Conservation (phyloP, 2,113 vertebrate species). For the Rynchops niger region DNA sequence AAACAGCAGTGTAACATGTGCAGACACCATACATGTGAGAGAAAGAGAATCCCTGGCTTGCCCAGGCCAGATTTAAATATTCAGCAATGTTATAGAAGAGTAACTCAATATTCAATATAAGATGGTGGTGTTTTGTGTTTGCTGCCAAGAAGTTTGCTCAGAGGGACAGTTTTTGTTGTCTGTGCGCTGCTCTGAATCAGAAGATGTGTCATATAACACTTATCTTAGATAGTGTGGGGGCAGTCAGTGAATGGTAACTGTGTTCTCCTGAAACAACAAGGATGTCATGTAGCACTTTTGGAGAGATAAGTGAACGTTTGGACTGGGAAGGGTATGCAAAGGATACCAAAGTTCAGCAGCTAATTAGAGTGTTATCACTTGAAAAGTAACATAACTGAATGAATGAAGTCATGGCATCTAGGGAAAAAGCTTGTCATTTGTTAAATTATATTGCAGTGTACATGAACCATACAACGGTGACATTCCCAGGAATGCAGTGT, state of each 20-base stretch:
- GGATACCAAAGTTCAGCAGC: constrained; percentile 72
- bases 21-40: background rate
- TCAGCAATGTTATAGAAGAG: background rate
- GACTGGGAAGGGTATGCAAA: constrained; percentile 70
- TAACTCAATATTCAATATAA: background rate
- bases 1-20: background rate
- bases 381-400: constrained; percentile 68
- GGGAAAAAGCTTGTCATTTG: constrained; percentile 64
- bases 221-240: constrained; percentile 73
- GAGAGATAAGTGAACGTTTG: constrained; percentile 79
- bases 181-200: constrained; percentile 37
- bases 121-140: background rate
- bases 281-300: constrained; percentile 80
- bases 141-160: constrained; percentile 11
- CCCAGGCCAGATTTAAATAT: background rate
- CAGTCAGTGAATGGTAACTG: constrained; percentile 74
- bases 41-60: background rate
- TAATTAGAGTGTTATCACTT: constrained; percentile 81
- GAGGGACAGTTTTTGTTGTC: constrained; percentile 10
- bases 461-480: constrained; percentile 55
- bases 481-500: constrained; percentile 7
- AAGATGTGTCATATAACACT: constrained; percentile 75
- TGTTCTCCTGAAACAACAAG: constrained; percentile 77
- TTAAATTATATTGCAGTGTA: constrained; percentile 31
- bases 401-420: constrained; percentile 63